A percentile compares a stretch with the other conserved stretches of the same genome.
Conservation (phyloP, 2,888 invertebrate genomes). For the Schizotus pectinicornis region DNA sequence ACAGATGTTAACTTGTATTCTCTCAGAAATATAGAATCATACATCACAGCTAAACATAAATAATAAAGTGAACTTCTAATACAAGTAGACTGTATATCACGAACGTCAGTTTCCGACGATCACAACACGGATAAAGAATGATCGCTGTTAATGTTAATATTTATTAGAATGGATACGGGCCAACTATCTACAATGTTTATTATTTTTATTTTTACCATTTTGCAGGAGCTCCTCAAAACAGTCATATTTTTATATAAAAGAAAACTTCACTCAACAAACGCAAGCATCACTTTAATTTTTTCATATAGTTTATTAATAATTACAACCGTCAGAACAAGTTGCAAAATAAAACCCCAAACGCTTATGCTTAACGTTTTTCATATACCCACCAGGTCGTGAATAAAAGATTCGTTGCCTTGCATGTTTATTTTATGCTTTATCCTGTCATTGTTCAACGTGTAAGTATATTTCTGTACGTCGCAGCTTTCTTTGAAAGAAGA, state of each 20-base stretch:
- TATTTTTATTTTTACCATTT: conserved; percentile 8
- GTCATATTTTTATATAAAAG: too few relatives aligned
- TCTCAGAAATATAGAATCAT: conserved; percentile 39
- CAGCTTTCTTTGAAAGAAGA: conserved; percentile 10
- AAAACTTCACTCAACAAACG: too few relatives aligned
- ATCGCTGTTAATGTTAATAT: conserved; percentile 37
- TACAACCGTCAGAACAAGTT: too few relatives aligned
- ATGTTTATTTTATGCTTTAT: conserved; percentile 14
- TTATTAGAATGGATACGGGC: conserved; percentile 31
- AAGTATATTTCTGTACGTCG: conserved; percentile 10
- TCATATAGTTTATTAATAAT: too few relatives aligned
- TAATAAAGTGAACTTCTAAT: conserved; percentile 40
- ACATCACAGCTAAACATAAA: conserved; percentile 40
- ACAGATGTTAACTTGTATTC: conserved; percentile 40
- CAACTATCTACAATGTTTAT: conserved; percentile 12
- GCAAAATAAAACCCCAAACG: too few relatives aligned
- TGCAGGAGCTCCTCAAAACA: not conserved
- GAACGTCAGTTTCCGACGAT: conserved; percentile 33
- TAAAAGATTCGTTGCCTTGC: conserved; percentile 19
- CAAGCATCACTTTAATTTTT: too few relatives aligned
- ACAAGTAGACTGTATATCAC: conserved; percentile 38
- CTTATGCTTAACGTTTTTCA: conserved; percentile 1
- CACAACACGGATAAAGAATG: conserved; percentile 33
- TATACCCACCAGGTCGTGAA: not conserved
- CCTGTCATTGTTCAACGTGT: conserved; percentile 17